Percentiles rank a stretch among this genome's conserved stretches.
These are phyloP conservation scores for Enteromius treurensis DNA, from an alignment of 2,797 vertebrate species.

Conservation along the genomic window DNA sequence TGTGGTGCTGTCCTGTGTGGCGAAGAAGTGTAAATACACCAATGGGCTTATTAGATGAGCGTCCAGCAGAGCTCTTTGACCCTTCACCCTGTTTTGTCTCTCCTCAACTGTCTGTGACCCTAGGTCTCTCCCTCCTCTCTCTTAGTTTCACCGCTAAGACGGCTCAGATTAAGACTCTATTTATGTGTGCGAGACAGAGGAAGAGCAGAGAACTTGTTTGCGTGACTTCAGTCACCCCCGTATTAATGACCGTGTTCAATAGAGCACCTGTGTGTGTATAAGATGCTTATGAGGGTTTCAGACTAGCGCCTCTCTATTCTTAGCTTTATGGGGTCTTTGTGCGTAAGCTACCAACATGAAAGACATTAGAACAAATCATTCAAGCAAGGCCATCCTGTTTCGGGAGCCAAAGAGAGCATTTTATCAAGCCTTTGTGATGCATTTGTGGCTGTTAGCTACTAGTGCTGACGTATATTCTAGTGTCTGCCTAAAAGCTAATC, in stretches of 20 bases:
- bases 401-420: background rate
- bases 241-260: conserved; percentile 21
- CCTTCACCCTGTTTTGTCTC: conserved; percentile 29
- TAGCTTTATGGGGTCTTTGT: conserved; percentile 23
- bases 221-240: background rate
- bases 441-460: background rate
- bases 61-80: conserved; percentile 5
- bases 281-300: conserved; percentile 37
- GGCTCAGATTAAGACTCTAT: conserved; percentile 57
- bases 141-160: conserved; percentile 42
- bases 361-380: conserved; percentile 3
- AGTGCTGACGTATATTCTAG: background rate
- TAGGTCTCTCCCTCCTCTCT: background rate
- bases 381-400: background rate
- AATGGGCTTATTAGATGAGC: background rate
- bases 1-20: conserved; percentile 6
- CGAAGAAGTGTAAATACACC: background rate
- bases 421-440: background rate
- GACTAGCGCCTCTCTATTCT: background rate
- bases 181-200: conserved; percentile 48
- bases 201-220: conserved; percentile 31
- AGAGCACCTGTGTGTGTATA: conserved; percentile 16
- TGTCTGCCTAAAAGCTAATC: background rate
- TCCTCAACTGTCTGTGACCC: conserved; percentile 49
- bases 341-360: background rate